phyloP scores from a whole-genome alignment of 2,888 invertebrate species.

The Tetropium fuscum region DNA sequence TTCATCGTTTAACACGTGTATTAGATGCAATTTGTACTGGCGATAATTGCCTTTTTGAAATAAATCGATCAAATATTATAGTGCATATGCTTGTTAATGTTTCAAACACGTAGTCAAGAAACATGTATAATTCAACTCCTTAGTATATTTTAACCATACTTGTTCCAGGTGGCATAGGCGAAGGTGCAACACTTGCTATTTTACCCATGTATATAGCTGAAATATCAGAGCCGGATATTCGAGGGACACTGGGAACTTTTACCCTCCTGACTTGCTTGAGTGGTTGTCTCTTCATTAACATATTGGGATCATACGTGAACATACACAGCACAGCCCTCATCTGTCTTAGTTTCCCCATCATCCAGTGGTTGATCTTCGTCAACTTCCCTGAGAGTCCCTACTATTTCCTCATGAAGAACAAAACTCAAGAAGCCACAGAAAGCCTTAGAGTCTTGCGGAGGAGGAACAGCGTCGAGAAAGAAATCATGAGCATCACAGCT shows the following conservation, averaged over 20 bases:
- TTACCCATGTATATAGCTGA: constrained; percentile 54
- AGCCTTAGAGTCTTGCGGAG: constrained; percentile 51
- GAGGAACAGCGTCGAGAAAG: constrained; percentile 51
- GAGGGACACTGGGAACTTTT: constrained; percentile 46
- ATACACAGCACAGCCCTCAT: constrained; percentile 43
- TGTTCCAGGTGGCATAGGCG: constrained; percentile 48
- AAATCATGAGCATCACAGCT: constrained; percentile 46
- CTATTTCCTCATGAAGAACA: constrained; percentile 53
- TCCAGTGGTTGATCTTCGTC: constrained; percentile 46
- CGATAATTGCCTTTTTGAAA: too few relatives aligned
- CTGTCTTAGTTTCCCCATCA: constrained; percentile 41
- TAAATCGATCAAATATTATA: too few relatives aligned
- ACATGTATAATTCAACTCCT: too few relatives aligned
- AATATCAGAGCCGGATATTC: constrained; percentile 47
- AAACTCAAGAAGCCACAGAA: constrained; percentile 47
- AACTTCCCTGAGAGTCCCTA: constrained; percentile 60
- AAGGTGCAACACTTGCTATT: constrained; percentile 47
- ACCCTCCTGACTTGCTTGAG: constrained; percentile 35
- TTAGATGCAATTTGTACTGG: too few relatives aligned
- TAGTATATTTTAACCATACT: too few relatives aligned
- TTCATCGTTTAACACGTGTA: too few relatives aligned
- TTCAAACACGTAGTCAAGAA: too few relatives aligned
- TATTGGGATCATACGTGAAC: constrained; percentile 49
- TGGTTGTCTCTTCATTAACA: constrained; percentile 46
- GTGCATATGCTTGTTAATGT: too few relatives aligned